phyloP scores from a whole-genome alignment of 2,113 vertebrate species.

The Vidua chalybeata region DNA sequence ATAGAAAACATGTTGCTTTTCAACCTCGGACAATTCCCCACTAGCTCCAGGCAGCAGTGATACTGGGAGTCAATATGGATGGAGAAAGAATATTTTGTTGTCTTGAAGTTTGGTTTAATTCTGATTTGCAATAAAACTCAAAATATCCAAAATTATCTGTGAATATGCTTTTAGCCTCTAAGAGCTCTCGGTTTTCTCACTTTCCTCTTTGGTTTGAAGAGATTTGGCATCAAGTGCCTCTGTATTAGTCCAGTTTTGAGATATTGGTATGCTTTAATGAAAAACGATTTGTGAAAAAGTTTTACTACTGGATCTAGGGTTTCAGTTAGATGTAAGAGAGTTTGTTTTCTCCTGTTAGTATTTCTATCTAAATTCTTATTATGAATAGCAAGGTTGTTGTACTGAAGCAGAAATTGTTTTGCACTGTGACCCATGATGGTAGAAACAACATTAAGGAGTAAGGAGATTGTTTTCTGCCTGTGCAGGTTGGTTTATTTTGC shows the following conservation, averaged over 20 bases:
- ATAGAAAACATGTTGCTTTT: too few relatives aligned
- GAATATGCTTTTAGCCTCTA: neutral
- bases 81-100: neutral
- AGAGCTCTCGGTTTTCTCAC: neutral
- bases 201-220: neutral
- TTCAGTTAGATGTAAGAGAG: neutral
- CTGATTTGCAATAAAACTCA: neutral
- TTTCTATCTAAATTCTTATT: neutral
- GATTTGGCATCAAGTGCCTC: neutral
- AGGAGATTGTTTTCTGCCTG: neutral
- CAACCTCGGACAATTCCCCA: too few relatives aligned
- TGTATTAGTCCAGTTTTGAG: neutral
- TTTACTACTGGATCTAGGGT: neutral
- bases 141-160: neutral
- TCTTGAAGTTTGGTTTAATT: neutral
- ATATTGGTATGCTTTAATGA: neutral
- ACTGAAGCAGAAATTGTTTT: neutral
- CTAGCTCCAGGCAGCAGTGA: neutral
- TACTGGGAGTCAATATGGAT: neutral
- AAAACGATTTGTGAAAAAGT: neutral
- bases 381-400: neutral
- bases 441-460: neutral
- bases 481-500: neutral
- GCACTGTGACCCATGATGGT: neutral
- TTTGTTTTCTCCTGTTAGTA: neutral